phyloP scores from a whole-genome alignment of 2,113 vertebrate species.

The Lanius ludovicianus region DNA sequence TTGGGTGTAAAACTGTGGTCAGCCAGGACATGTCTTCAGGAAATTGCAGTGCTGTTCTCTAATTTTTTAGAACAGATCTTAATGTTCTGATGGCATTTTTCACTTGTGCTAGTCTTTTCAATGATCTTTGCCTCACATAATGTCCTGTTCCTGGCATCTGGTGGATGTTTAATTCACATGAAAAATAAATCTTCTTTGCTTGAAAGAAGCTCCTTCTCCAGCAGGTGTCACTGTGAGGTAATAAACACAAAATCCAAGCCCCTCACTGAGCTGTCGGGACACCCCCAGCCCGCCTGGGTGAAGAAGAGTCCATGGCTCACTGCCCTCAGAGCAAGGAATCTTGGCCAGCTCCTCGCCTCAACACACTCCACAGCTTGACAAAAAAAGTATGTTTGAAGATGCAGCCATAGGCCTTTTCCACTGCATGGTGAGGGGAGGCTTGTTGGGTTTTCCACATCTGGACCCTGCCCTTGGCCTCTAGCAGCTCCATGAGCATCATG shows the following conservation, averaged over 20 bases:
- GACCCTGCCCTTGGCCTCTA: background rate
- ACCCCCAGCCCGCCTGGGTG: fast-evolving
- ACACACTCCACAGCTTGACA: background rate
- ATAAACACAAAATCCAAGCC: background rate
- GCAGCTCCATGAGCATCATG: background rate
- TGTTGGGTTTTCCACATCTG: background rate
- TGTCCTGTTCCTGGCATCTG: background rate
- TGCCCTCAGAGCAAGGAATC: background rate
- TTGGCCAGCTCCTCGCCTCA: background rate
- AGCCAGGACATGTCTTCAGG: fast-evolving
- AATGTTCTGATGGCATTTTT: background rate
- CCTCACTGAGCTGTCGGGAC: fast-evolving
- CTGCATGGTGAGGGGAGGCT: fast-evolving
- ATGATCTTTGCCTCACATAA: background rate
- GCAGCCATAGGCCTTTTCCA: background rate
- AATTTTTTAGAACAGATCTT: background rate
- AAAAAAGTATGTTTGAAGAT: background rate
- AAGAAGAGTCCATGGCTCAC: fast-evolving
- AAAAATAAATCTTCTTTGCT: background rate
- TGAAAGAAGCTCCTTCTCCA: background rate
- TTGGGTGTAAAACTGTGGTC: fast-evolving
- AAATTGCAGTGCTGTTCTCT: background rate
- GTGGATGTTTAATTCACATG: background rate
- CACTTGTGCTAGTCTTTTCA: background rate
- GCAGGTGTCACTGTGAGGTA: slow-evolving; percentile 32